Evolutionary conservation across 2,113 vertebrate species (phyloP).

Genomic region (Hemiprocne comata): DNA sequence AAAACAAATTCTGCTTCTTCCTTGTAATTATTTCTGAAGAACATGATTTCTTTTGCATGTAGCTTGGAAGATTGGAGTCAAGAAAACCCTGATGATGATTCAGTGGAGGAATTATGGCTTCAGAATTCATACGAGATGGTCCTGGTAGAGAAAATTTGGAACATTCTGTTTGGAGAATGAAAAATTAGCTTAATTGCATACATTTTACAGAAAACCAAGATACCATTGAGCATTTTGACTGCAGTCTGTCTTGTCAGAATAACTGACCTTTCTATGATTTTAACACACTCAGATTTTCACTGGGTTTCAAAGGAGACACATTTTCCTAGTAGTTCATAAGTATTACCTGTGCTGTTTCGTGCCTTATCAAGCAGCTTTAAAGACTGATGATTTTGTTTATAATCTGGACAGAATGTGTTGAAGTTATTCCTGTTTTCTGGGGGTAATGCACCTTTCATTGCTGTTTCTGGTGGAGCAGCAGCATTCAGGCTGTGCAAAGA

Average conservation of each 20-base stretch:
- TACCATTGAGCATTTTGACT: not conserved
- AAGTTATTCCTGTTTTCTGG: not conserved
- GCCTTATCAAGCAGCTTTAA: not conserved
- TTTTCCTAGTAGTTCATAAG: slow-evolving; percentile 1
- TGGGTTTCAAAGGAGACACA: not conserved
- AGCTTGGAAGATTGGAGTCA: not conserved
- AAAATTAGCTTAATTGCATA: not conserved
- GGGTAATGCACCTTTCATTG: not conserved
- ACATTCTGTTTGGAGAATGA: not conserved
- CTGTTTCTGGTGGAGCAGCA: slow-evolving; percentile 7
- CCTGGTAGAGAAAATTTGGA: slow-evolving; percentile 50
- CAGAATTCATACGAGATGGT: not conserved
- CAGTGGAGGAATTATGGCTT: not conserved
- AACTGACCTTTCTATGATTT: not conserved
- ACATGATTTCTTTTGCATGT: not conserved
- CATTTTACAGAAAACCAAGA: slow-evolving; percentile 23
- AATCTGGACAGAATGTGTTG: not conserved
- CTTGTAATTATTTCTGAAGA: not conserved
- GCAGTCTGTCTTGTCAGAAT: not conserved
- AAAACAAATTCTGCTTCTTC: not conserved
- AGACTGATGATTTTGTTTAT: slow-evolving; percentile 13
- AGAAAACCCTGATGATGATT: not conserved
- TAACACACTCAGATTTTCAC: not conserved
- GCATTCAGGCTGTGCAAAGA: slow-evolving; percentile 71
- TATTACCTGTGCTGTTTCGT: not conserved